A percentile compares a stretch with the other conserved stretches of the same genome.
These are phyloP conservation scores for human (Homo sapiens) DNA, from an alignment of 2,113 vertebrate species.

Conservation along the genomic window GRCh38 chr5:159754501-159755000, in stretches of 20 bases:
- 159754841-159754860: background rate
- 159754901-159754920: background rate
- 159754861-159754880: background rate
- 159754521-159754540: background rate
- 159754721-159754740: background rate
- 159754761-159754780: background rate
- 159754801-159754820: background rate
- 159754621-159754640: background rate
- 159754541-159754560: background rate
- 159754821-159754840: background rate
- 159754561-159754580: background rate
- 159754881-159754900: slow-evolving; percentile 38
- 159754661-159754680: background rate
- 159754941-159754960: background rate
- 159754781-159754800: slow-evolving; percentile 38
- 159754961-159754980: background rate
- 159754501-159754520: background rate
- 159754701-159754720: slow-evolving; percentile 1
- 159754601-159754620: background rate
- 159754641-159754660: slow-evolving; percentile 12
- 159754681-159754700: background rate
- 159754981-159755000: background rate
- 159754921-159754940: slow-evolving; percentile 15
- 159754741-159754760: background rate
- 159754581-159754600: background rate